Evolutionary conservation across 2,888 invertebrate species (phyloP).

Genomic region (Drosophila borealis): DNA sequence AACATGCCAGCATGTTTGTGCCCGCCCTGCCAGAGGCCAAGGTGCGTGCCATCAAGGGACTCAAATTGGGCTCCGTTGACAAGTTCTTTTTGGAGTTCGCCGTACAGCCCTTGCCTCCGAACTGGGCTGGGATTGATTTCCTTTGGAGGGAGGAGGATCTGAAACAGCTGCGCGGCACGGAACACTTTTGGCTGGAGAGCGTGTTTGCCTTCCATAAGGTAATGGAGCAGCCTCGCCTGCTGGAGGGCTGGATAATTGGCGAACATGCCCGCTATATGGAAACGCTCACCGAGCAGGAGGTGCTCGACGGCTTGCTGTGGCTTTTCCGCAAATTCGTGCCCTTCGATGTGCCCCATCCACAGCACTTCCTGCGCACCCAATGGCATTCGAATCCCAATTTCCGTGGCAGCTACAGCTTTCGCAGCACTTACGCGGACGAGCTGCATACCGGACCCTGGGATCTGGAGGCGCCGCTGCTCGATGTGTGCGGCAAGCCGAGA

Average conservation of each 20-base stretch:
- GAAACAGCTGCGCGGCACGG: conserved; percentile 56
- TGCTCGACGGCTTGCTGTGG: conserved; percentile 68
- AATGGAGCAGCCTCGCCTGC: conserved; percentile 87
- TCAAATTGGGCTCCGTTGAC: conserved; percentile 87
- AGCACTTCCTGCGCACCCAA: conserved; percentile 86
- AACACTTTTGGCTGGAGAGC: conserved; percentile 87
- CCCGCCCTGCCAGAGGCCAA: conserved; percentile 86
- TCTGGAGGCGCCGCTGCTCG: conserved; percentile 86
- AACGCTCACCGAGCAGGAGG: conserved; percentile 85
- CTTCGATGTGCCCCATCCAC: conserved; percentile 67
- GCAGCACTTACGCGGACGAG: conserved; percentile 86
- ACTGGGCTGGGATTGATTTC: conserved; percentile 85
- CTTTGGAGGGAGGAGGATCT: conserved; percentile 86
- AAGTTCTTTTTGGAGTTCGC: conserved; percentile 88
- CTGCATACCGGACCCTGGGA: conserved; percentile 86
- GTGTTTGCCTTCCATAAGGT: conserved; percentile 89
- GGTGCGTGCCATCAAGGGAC: conserved; percentile 85
- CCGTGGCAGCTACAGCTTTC: conserved; percentile 88
- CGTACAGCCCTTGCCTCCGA: conserved; percentile 86
- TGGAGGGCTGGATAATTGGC: conserved; percentile 89
- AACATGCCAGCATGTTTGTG: conserved; percentile 82
- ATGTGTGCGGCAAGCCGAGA: conserved; percentile 84
- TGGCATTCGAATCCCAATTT: conserved; percentile 88
- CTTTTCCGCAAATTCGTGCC: conserved; percentile 73
- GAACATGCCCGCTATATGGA: conserved; percentile 87